Evolutionary conservation across 2,888 invertebrate species (phyloP).

Genomic region (Camptogramma bilineatum): DNA sequence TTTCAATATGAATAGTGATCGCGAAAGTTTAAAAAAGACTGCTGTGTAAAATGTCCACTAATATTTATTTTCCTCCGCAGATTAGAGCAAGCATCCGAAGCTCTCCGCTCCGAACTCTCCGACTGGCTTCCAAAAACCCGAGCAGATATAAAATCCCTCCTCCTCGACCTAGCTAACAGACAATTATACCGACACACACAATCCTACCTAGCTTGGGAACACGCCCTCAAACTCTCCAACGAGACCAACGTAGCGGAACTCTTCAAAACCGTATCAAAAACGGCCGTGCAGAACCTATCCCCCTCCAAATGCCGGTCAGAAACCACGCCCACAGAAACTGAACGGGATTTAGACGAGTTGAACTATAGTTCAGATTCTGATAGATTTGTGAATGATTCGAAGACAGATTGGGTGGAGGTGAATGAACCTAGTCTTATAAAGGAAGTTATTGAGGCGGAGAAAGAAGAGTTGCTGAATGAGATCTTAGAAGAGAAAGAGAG

Average conservation of each 20-base stretch:
- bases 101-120: constrained; percentile 69
- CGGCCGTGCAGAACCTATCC: constrained; percentile 71
- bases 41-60: neutral
- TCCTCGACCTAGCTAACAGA: constrained; percentile 69
- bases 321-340: constrained; percentile 60
- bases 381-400: neutral
- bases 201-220: constrained; percentile 63
- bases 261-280: constrained; percentile 77
- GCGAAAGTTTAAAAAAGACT: too few relatives aligned
- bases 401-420: constrained; percentile 21
- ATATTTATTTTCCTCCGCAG: constrained; percentile 47
- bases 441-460: constrained; percentile 2
- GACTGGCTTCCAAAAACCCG: constrained; percentile 76
- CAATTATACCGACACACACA: constrained; percentile 66
- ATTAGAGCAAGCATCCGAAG: constrained; percentile 76
- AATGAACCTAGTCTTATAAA: neutral
- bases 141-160: constrained; percentile 62
- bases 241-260: constrained; percentile 62
- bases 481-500: constrained; percentile 45
- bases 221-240: constrained; percentile 63
- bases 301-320: constrained; percentile 61
- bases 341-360: constrained; percentile 52
- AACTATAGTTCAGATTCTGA: constrained; percentile 43
- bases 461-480: constrained; percentile 43
- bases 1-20: too few relatives aligned